A percentile compares a stretch with the other conserved stretches of the same genome.
These are phyloP conservation scores for Synodontis membranacea DNA, from an alignment of 2,113 vertebrate species.

Conservation along the genomic window DNA sequence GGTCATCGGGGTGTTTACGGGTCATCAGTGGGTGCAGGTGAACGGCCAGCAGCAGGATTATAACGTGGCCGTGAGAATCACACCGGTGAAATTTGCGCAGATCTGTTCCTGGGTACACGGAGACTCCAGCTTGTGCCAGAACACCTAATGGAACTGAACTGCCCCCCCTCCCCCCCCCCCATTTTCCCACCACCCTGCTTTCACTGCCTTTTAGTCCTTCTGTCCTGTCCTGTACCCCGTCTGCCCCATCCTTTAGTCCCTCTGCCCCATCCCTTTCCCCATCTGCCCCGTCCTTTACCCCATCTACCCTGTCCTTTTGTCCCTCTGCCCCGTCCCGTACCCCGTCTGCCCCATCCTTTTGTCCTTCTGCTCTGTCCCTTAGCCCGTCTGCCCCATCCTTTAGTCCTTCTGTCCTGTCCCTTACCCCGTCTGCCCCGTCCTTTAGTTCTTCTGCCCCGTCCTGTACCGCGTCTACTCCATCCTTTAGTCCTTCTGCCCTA, in stretches of 20 bases:
- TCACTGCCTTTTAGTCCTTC: neutral
- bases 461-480: neutral
- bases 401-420: neutral
- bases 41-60: constrained; percentile 89
- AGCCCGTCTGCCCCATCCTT: neutral
- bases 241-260: neutral
- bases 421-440: neutral
- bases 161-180: constrained; percentile 37
- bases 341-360: neutral
- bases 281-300: neutral
- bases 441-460: neutral
- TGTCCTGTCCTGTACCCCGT: too few relatives aligned
- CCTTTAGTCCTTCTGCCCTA: neutral
- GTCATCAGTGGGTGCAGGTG: constrained; percentile 93
- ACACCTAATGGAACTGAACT: constrained; percentile 44
- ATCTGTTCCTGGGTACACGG: constrained; percentile 95
- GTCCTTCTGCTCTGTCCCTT: neutral
- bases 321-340: neutral
- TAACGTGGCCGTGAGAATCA: constrained; percentile 95
- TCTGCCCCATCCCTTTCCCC: neutral
- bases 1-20: constrained; percentile 90
- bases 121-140: constrained; percentile 76
- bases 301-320: neutral
- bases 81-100: constrained; percentile 93
- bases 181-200: constrained; percentile 25